Evolutionary conservation across 2,797 vertebrate species (phyloP).

Genomic region (Sciaenops ocellatus): DNA sequence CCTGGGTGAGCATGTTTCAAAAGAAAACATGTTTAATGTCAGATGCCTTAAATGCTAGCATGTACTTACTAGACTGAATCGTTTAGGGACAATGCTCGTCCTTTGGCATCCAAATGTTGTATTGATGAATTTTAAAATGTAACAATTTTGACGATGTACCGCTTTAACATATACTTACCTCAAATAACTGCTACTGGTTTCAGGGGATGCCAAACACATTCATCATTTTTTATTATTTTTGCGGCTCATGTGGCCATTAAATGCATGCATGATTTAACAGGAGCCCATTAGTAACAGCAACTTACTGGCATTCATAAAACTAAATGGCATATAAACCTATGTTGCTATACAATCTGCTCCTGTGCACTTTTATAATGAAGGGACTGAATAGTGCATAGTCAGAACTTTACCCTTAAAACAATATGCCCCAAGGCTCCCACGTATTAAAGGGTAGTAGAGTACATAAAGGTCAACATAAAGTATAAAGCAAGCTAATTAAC

Average conservation of each 20-base stretch:
- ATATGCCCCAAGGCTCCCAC: conserved; percentile 64
- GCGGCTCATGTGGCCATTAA: conserved; percentile 66
- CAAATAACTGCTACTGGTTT: conserved; percentile 29
- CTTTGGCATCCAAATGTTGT: background rate
- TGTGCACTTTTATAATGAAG: conserved; percentile 76
- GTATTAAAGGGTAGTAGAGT: conserved; percentile 53
- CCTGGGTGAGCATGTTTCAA: background rate
- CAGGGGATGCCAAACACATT: conserved; percentile 38
- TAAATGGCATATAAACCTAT: conserved; percentile 77
- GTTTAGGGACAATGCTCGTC: background rate
- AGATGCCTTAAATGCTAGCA: background rate
- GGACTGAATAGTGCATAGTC: conserved; percentile 66
- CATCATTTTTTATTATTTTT: conserved; percentile 48
- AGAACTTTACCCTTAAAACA: conserved; percentile 69
- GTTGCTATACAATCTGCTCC: conserved; percentile 71
- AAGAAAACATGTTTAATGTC: background rate
- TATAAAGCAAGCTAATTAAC: conserved; percentile 71
- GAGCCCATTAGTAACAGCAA: conserved; percentile 72
- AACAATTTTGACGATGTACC: background rate
- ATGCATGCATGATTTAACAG: conserved; percentile 79
- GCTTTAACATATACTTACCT: background rate
- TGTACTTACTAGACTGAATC: background rate
- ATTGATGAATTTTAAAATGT: background rate
- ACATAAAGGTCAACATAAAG: conserved; percentile 67
- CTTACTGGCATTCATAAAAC: conserved; percentile 80